Evolutionary conservation across 2,797 vertebrate species (phyloP).

Genomic region (Mionectes olivaceus): DNA sequence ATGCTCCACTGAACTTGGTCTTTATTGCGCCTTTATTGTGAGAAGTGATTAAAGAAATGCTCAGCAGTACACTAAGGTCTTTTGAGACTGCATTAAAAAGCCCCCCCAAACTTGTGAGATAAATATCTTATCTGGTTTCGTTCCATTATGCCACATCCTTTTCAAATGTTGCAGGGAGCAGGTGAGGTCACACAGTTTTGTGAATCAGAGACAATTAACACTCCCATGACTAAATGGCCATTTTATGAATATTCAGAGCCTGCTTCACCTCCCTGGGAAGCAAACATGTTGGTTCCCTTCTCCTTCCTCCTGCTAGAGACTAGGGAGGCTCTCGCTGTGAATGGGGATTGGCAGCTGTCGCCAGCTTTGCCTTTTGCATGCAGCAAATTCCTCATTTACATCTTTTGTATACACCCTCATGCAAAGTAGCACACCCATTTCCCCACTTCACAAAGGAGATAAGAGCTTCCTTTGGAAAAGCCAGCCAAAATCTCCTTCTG

Average conservation of each 20-base stretch:
- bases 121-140: conserved; percentile 14
- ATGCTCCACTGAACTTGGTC: conserved; percentile 36
- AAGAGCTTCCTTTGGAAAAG: conserved; percentile 77
- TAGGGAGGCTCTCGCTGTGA: conserved; percentile 69
- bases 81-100: conserved; percentile 25
- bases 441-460: conserved; percentile 78
- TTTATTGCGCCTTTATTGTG: conserved; percentile 22
- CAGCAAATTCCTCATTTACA: conserved; percentile 90
- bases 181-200: conserved; percentile 73
- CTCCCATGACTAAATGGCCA: conserved; percentile 77
- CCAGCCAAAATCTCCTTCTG: conserved; percentile 74
- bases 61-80: conserved; percentile 16
- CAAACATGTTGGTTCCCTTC: conserved; percentile 73
- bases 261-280: conserved; percentile 79
- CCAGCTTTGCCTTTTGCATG: conserved; percentile 83
- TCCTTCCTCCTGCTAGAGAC: conserved; percentile 60
- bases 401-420: conserved; percentile 87
- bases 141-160: conserved; percentile 42
- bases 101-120: conserved; percentile 14
- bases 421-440: conserved; percentile 87
- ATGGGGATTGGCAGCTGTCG: conserved; percentile 82
- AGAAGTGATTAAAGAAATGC: conserved; percentile 57
- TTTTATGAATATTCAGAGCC: conserved; percentile 84
- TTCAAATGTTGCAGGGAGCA: conserved; percentile 58
- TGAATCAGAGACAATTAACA: conserved; percentile 78